Conservation (phyloP, 2,113 vertebrate species). For the Dromas ardeola region DNA sequence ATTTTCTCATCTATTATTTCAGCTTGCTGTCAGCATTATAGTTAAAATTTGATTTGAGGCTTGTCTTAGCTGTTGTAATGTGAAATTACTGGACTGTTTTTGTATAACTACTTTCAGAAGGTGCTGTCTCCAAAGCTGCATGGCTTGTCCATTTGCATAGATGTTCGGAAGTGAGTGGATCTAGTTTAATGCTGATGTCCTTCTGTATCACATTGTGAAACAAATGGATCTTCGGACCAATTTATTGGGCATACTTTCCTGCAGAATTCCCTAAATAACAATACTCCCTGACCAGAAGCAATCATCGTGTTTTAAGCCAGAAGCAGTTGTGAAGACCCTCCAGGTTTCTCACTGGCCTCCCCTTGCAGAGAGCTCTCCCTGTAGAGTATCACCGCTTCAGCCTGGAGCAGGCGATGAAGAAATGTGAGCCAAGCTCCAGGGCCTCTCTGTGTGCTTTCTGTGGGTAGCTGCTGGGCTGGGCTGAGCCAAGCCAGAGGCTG, state of each 20-base stretch:
- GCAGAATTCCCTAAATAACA: background rate
- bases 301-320: fast-evolving
- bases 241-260: background rate
- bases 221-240: background rate
- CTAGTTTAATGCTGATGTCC: background rate
- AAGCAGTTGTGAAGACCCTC: background rate
- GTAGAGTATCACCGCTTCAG: background rate
- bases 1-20: background rate
- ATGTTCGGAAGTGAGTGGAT: background rate
- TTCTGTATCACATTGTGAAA: background rate
- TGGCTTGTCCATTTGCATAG: background rate
- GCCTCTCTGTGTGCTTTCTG: background rate
- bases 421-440: fast-evolving
- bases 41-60: background rate
- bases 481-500: background rate
- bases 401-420: background rate
- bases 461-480: background rate
- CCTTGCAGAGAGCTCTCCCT: background rate
- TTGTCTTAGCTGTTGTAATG: background rate
- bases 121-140: background rate
- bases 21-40: background rate
- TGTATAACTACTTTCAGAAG: background rate
- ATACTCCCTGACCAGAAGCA: background rate
- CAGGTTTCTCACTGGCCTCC: background rate
- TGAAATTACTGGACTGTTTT: background rate